Evolutionary conservation across 1,140 invertebrate genomes (phyloP).

Genomic region (Zaprionus africanus): DNA sequence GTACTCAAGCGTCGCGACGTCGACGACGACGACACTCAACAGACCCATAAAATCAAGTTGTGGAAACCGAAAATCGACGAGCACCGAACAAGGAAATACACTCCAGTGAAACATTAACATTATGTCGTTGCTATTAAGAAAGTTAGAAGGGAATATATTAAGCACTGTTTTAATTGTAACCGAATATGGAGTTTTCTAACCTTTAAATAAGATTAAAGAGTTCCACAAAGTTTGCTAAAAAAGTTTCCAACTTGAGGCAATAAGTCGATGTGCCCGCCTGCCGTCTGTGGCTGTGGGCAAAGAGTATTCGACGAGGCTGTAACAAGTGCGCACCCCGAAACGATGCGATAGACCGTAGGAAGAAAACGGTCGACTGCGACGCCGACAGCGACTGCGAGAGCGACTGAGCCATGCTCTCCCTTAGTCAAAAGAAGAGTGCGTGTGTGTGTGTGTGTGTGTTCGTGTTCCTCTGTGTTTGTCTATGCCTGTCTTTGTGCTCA

Average conservation of each 20-base stretch:
- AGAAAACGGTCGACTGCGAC: background rate
- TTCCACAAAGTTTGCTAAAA: background rate
- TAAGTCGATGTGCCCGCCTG: background rate
- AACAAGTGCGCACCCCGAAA: conserved; percentile 43
- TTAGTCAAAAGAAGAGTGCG: conserved; percentile 9
- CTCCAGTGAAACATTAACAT: too few relatives aligned
- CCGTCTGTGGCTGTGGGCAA: background rate
- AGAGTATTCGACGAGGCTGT: conserved; percentile 20
- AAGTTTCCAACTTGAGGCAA: background rate
- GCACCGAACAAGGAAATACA: background rate
- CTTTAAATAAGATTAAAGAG: background rate
- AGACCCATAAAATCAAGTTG: conserved; percentile 36
- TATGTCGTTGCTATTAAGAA: too few relatives aligned
- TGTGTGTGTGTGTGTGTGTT: conserved; percentile 8
- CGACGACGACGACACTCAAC: conserved; percentile 25
- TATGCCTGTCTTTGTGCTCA: conserved; percentile 38
- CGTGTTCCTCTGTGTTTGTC: conserved; percentile 23
- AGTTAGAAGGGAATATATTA: background rate
- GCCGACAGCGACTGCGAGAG: background rate
- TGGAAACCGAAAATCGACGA: too few relatives aligned
- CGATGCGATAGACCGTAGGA: conserved; percentile 7
- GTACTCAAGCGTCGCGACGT: conserved; percentile 38
- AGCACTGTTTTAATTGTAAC: background rate
- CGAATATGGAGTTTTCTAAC: background rate
- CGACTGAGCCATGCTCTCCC: background rate